Evolutionary conservation across 2,888 invertebrate species (phyloP).

Genomic region (Chaetogeoica ovagalla): DNA sequence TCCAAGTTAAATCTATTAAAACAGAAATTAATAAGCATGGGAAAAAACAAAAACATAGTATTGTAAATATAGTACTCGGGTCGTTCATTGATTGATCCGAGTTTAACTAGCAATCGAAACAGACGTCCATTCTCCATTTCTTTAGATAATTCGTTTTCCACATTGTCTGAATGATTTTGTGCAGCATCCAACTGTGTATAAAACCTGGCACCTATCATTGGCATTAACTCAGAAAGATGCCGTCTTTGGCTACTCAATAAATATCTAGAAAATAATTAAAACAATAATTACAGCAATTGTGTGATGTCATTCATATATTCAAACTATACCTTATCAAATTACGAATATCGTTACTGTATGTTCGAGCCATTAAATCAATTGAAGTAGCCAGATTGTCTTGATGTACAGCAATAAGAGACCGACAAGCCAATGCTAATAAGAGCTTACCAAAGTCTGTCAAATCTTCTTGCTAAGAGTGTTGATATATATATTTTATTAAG

Average conservation of each 20-base stretch:
- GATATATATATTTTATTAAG: constrained; percentile 2
- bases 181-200: constrained; percentile 92
- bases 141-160: constrained; percentile 87
- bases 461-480: constrained; percentile 78
- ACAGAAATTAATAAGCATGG: constrained; percentile 35
- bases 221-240: constrained; percentile 95
- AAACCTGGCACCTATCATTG: constrained; percentile 97
- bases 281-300: not conserved
- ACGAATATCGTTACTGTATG: constrained; percentile 91
- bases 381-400: constrained; percentile 85
- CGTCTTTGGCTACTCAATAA: constrained; percentile 71
- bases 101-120: constrained; percentile 85
- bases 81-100: constrained; percentile 92
- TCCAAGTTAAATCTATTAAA: constrained; percentile 84
- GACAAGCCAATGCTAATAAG: constrained; percentile 89
- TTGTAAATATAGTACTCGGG: constrained; percentile 71
- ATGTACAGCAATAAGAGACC: constrained; percentile 83
- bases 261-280: constrained; percentile 65
- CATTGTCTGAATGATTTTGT: constrained; percentile 81
- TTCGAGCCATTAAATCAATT: constrained; percentile 83
- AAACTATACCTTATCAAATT: constrained; percentile 84
- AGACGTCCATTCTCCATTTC: constrained; percentile 95
- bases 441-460: constrained; percentile 87
- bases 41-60: constrained; percentile 42
- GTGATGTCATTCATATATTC: not conserved